Percentiles rank a stretch among this genome's conserved stretches.
Conservation (phyloP, 2,113 vertebrate genomes). For the Campylomormyrus numenius region DNA sequence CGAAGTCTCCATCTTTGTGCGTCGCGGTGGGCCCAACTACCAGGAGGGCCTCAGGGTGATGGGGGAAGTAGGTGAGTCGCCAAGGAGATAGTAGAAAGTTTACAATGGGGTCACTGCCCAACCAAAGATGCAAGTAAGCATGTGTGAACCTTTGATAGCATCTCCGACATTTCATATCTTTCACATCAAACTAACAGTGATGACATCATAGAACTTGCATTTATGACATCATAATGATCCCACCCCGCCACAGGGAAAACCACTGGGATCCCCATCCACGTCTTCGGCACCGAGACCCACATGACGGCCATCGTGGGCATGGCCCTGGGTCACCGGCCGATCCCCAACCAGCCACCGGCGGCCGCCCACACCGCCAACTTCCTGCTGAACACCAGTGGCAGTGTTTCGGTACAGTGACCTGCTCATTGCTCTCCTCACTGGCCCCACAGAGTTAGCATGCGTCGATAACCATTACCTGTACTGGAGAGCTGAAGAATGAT, state of each 20-base stretch:
- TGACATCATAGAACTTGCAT: not conserved
- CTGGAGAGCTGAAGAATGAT: not conserved
- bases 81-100: not conserved
- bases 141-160: not conserved
- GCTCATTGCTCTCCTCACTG: not conserved
- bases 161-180: not conserved
- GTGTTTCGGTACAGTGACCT: constrained; percentile 66
- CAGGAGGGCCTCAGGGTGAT: constrained; percentile 95
- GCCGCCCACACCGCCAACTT: constrained; percentile 96
- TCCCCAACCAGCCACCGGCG: constrained; percentile 82
- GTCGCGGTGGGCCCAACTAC: constrained; percentile 93
- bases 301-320: constrained; percentile 98
- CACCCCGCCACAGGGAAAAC: constrained; percentile 74
- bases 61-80: constrained; percentile 91
- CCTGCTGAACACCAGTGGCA: constrained; percentile 88
- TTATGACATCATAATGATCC: not conserved
- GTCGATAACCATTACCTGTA: not conserved
- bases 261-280: constrained; percentile 92
- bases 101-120: not conserved
- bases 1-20: constrained; percentile 88
- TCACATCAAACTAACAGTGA: not conserved
- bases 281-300: constrained; percentile 96
- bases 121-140: not conserved
- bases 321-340: constrained; percentile 86
- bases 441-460: not conserved